Percentiles rank a stretch among this genome's conserved stretches.
These are phyloP conservation scores for Metopia argyrocephala DNA, from an alignment of 2,888 invertebrate genomes.

Conservation along the genomic window DNA sequence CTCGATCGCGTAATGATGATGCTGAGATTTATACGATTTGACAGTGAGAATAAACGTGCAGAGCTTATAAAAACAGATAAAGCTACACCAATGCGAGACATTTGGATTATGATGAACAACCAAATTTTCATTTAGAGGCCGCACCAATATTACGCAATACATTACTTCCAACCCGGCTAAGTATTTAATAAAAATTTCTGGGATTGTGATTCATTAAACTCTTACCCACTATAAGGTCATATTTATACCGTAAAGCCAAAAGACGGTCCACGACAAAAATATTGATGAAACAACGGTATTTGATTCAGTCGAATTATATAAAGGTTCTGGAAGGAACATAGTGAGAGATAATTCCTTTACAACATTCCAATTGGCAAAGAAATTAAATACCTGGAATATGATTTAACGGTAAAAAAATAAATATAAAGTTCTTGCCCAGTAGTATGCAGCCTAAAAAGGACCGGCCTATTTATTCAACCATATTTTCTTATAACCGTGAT, in stretches of 20 bases:
- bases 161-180: no score
- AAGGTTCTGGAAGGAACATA: slow-evolving; percentile 3
- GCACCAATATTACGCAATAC: no score
- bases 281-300: slow-evolving; percentile 7
- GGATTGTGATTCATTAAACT: background rate
- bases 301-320: background rate
- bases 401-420: no score
- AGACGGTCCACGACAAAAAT: no score
- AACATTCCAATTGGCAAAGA: background rate
- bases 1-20: background rate
- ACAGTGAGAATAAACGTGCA: background rate
- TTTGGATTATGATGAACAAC: no score
- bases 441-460: no score
- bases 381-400: background rate
- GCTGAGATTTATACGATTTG: background rate
- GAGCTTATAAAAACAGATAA: no score
- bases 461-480: slow-evolving; percentile 1
- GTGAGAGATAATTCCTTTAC: slow-evolving; percentile 7
- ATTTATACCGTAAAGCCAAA: slow-evolving; percentile 13
- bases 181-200: background rate
- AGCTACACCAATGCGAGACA: background rate
- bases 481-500: slow-evolving; percentile 14
- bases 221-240: no score
- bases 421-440: no score
- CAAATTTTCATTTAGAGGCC: no score